Percentiles rank a stretch among this genome's conserved stretches.
Evolutionary conservation across 2,113 vertebrate species (phyloP).

Genomic region (Morphnarchus princeps): DNA sequence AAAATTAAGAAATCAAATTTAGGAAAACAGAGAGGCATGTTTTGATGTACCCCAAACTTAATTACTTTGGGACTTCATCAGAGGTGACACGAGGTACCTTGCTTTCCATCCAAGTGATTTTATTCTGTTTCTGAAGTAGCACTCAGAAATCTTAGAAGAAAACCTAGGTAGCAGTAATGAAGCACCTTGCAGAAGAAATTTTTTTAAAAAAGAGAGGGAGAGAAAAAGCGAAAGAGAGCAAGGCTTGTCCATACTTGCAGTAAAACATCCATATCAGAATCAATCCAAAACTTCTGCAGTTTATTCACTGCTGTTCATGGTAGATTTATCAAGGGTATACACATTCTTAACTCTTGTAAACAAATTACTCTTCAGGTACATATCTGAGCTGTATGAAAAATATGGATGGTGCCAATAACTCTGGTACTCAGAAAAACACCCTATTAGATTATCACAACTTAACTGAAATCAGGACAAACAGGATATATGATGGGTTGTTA

Average conservation of each 20-base stretch:
- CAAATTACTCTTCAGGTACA: not conserved
- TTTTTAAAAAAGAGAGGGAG: not conserved
- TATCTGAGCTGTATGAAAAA: not conserved
- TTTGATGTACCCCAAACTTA: not conserved
- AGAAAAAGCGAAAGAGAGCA: not conserved
- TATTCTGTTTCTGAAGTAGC: not conserved
- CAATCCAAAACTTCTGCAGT: not conserved
- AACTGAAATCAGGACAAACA: constrained; percentile 4
- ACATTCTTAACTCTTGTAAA: not conserved
- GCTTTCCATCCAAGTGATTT: not conserved
- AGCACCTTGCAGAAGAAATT: not conserved
- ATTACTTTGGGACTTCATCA: not conserved
- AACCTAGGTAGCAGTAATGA: not conserved
- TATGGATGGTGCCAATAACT: not conserved
- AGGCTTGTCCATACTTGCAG: not conserved
- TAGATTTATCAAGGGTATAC: not conserved
- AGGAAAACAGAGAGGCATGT: not conserved
- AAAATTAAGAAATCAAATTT: not conserved
- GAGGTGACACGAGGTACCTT: not conserved
- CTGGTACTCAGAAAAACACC: not conserved
- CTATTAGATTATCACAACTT: constrained; percentile 14
- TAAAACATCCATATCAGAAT: not conserved
- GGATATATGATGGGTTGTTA: not conserved
- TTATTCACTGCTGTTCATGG: not conserved
- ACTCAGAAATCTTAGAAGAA: not conserved